Percentiles rank a stretch among this genome's conserved stretches.
Evolutionary conservation across 2,113 vertebrate species (phyloP).

Genomic region (Cyprinodon tularosa): DNA sequence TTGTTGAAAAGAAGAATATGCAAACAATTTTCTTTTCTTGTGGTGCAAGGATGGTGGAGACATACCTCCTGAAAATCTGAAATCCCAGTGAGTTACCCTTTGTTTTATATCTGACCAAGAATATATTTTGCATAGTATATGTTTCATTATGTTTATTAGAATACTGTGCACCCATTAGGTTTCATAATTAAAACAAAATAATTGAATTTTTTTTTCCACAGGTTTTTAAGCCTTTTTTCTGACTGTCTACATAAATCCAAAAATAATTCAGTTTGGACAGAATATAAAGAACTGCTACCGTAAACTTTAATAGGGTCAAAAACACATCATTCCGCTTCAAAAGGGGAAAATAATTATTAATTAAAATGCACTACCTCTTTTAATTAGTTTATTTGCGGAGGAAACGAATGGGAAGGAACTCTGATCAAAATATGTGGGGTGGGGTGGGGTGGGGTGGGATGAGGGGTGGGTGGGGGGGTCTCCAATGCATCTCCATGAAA

Average conservation of each 20-base stretch:
- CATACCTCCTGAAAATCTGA: too few relatives aligned
- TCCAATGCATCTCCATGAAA: constrained; percentile 56
- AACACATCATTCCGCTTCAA: constrained; percentile 73
- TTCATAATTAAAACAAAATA: too few relatives aligned
- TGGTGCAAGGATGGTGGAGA: too few relatives aligned
- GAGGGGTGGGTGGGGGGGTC: background rate
- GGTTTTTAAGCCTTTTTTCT: background rate
- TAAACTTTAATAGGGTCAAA: constrained; percentile 26
- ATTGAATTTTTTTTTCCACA: too few relatives aligned
- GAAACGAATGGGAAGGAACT: constrained; percentile 55
- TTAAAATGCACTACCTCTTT: constrained; percentile 69
- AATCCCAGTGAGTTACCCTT: background rate
- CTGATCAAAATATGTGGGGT: constrained; percentile 53
- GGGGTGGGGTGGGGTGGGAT: constrained; percentile 4
- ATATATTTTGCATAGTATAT: too few relatives aligned
- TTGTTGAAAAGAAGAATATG: too few relatives aligned
- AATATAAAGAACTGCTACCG: constrained; percentile 23
- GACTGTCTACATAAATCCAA: background rate
- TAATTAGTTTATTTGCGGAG: constrained; percentile 73
- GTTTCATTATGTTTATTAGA: too few relatives aligned
- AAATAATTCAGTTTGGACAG: background rate
- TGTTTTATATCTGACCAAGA: too few relatives aligned
- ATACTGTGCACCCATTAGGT: too few relatives aligned
- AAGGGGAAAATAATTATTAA: constrained; percentile 79
- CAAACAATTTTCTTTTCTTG: background rate